Conservation (phyloP, 2,888 invertebrate species). For the Drosophila paucipuncta region DNA sequence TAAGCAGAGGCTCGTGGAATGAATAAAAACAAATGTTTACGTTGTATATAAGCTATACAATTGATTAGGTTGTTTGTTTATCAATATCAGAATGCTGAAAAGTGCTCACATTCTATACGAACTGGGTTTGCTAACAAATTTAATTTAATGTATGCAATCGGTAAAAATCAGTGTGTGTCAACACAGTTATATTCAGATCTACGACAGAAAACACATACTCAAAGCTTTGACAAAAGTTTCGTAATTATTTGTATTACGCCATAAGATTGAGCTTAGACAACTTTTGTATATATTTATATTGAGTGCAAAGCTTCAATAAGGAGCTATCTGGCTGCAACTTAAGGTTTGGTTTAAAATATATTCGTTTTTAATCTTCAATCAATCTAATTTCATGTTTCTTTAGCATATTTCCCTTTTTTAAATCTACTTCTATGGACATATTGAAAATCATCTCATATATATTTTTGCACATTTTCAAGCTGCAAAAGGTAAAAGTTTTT, state of each 20-base stretch:
- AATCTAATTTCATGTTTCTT: background rate
- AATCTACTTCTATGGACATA: no score
- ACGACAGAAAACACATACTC: background rate
- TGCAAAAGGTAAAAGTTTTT: background rate
- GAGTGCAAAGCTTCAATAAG: background rate
- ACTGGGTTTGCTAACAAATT: background rate
- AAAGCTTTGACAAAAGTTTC: background rate
- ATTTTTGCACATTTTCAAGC: background rate
- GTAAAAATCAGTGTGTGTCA: slow-evolving; percentile 26
- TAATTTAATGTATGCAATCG: slow-evolving; percentile 21
- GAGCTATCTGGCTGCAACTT: background rate
- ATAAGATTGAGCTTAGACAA: background rate
- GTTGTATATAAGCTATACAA: background rate
- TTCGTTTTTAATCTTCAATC: background rate
- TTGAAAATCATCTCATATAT: background rate
- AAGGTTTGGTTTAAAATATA: background rate
- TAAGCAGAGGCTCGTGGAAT: slow-evolving; percentile 31
- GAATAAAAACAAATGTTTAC: slow-evolving; percentile 33
- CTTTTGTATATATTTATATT: slow-evolving; percentile 10
- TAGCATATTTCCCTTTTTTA: no score
- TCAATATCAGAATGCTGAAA: background rate
- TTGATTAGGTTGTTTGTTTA: slow-evolving; percentile 7
- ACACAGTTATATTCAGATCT: background rate
- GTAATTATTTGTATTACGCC: background rate
- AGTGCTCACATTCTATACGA: background rate